Evolutionary conservation across 1,140 invertebrate genomes (phyloP).

Genomic region (Aradophagus sp.): DNA sequence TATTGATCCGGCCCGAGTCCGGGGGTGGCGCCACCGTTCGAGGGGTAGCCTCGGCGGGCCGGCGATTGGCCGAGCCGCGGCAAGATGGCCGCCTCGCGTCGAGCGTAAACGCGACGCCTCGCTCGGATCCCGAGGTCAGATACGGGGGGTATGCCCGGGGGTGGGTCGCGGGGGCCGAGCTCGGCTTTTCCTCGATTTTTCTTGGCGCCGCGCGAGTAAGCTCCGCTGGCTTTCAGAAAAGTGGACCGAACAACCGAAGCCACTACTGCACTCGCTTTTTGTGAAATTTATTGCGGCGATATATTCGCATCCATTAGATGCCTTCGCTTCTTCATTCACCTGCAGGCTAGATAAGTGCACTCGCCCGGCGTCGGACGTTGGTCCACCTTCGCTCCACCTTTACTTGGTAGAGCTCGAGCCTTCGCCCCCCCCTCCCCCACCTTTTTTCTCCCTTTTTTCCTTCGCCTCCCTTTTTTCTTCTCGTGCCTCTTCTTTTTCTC

Average conservation of each 20-base stretch:
- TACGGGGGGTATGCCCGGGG: conserved; percentile 29
- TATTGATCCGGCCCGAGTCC: conserved; percentile 60
- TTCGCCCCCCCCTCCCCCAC: too few relatives aligned
- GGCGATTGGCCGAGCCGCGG: conserved; percentile 62
- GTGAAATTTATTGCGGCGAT: conserved; percentile 75
- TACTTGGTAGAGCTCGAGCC: conserved; percentile 41
- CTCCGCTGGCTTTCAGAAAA: conserved; percentile 49
- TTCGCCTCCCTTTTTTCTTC: conserved; percentile 8
- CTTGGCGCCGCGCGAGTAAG: conserved; percentile 43
- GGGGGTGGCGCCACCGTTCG: conserved; percentile 60
- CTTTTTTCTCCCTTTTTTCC: conserved; percentile 20
- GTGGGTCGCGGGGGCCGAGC: conserved; percentile 12
- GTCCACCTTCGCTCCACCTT: conserved; percentile 48
- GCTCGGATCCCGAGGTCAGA: conserved; percentile 56
- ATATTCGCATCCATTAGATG: conserved; percentile 76
- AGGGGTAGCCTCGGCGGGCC: conserved; percentile 63
- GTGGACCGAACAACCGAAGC: conserved; percentile 49
- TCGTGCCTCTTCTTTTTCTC: conserved; percentile 37
- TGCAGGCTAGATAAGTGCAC: conserved; percentile 63
- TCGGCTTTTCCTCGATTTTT: conserved; percentile 52
- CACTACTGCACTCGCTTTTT: conserved; percentile 67
- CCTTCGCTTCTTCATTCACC: conserved; percentile 62
- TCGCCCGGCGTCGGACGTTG: conserved; percentile 54
- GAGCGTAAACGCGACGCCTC: conserved; percentile 71
- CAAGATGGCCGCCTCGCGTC: conserved; percentile 70